Evolutionary conservation across 92 coral and sea anemone genomes (phyloP).

Genomic region (Metridium senile): DNA sequence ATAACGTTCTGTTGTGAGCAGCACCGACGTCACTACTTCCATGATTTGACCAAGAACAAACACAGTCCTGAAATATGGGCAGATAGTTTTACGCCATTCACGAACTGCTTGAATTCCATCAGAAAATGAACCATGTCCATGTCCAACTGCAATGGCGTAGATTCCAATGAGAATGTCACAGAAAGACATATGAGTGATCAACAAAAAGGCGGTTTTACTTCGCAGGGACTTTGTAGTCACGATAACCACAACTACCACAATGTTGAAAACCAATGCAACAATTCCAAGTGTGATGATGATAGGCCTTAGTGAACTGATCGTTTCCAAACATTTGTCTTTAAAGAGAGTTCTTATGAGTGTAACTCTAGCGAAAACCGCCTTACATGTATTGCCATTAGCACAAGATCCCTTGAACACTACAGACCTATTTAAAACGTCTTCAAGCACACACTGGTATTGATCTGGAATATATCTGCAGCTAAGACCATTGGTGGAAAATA

Average conservation of each 20-base stretch:
- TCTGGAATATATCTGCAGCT: background rate
- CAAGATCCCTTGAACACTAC: constrained; percentile 42
- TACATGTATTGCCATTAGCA: constrained; percentile 16
- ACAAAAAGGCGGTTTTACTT: constrained; percentile 34
- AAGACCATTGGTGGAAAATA: background rate
- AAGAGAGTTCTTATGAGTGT: constrained; percentile 4
- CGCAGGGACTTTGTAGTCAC: constrained; percentile 29
- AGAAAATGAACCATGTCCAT: constrained; percentile 32
- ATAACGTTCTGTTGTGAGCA: constrained; percentile 52
- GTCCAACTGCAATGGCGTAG: constrained; percentile 54
- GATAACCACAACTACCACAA: constrained; percentile 33
- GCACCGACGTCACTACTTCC: constrained; percentile 41
- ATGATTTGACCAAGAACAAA: constrained; percentile 33
- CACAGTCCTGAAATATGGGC: constrained; percentile 32
- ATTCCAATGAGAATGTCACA: constrained; percentile 51
- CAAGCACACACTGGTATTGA: background rate
- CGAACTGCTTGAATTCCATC: background rate
- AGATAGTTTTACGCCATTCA: constrained; percentile 17
- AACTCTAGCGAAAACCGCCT: constrained; percentile 3
- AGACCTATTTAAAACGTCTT: constrained; percentile 32
- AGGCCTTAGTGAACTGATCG: constrained; percentile 23
- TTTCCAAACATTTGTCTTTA: constrained; percentile 43
- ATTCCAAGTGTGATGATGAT: constrained; percentile 39
- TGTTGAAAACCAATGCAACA: constrained; percentile 37
- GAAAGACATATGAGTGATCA: constrained; percentile 55